Conservation (phyloP, 1,140 invertebrate genomes). For the Brachionus angularis region DNA sequence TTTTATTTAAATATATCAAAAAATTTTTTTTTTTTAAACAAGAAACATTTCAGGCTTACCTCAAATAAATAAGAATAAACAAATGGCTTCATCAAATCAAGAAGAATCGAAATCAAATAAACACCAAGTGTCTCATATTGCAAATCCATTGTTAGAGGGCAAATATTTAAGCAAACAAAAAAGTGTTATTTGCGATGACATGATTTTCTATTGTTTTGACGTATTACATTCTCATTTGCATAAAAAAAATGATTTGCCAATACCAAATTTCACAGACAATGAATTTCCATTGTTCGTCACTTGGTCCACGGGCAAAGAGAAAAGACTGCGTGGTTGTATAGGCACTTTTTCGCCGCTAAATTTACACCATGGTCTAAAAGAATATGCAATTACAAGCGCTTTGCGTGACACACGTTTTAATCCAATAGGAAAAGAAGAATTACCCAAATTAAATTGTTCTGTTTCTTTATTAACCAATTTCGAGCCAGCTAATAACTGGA, state of each 20-base stretch:
- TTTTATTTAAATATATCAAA: no score
- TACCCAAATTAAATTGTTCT: conserved; percentile 82
- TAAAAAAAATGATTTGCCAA: conserved; percentile 3
- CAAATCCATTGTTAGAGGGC: conserved; percentile 4
- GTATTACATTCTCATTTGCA: conserved; percentile 31
- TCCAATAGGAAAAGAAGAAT: conserved; percentile 87
- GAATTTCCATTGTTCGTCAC: conserved; percentile 85
- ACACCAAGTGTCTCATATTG: not conserved
- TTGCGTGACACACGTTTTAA: conserved; percentile 94
- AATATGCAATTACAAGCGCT: conserved; percentile 95
- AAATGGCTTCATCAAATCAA: not conserved
- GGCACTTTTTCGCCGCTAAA: conserved; percentile 71
- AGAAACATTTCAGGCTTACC: no score
- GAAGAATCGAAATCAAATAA: not conserved
- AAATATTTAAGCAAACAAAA: not conserved
- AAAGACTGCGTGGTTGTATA: conserved; percentile 60
- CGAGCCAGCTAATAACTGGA: conserved; percentile 86
- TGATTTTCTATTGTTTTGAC: conserved; percentile 44
- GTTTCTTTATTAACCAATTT: conserved; percentile 92
- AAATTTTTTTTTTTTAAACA: no score
- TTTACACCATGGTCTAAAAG: conserved; percentile 81
- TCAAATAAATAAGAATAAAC: no score
- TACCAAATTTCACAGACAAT: conserved; percentile 4
- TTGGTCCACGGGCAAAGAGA: conserved; percentile 93
- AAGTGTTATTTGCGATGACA: conserved; percentile 23